phyloP scores from a whole-genome alignment of 2,113 vertebrate genomes.

The Antechinus stuartii region DNA sequence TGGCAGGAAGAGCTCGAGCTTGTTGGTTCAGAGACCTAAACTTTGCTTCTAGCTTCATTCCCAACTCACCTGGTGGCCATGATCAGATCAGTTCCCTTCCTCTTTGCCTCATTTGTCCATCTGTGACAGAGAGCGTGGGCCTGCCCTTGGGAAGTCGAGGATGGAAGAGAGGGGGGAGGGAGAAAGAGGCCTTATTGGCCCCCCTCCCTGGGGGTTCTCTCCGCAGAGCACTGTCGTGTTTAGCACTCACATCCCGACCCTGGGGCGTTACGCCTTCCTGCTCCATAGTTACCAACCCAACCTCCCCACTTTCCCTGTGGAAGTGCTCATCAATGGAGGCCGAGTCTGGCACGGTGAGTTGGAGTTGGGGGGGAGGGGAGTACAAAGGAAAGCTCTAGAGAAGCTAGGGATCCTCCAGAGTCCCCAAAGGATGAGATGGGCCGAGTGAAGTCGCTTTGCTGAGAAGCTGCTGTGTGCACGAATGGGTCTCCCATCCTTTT shows the following conservation, averaged over 20 bases:
- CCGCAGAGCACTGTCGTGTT: conserved; percentile 90
- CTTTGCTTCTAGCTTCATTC: background rate
- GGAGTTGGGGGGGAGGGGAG: accelerated
- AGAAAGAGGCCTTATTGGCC: accelerated
- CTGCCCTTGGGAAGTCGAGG: background rate
- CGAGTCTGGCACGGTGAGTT: conserved; percentile 94
- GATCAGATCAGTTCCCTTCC: background rate
- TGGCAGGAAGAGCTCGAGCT: background rate
- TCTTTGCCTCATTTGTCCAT: background rate
- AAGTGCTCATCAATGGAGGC: conserved; percentile 91
- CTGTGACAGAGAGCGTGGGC: background rate
- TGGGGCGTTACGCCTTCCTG: conserved; percentile 95
- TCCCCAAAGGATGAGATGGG: background rate
- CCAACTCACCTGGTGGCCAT: background rate
- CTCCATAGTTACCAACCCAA: conserved; percentile 95
- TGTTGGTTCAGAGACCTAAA: background rate
- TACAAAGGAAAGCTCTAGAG: background rate
- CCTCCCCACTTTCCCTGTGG: conserved; percentile 89
- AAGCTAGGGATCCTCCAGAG: background rate
- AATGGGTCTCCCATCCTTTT: background rate
- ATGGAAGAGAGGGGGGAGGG: background rate
- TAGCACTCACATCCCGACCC: conserved; percentile 85
- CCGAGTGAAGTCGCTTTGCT: background rate
- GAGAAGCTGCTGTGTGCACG: background rate
- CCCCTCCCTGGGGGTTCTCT: background rate